Conservation (phyloP, 2,797 vertebrate species). For the Peromyscus eremicus region DNA sequence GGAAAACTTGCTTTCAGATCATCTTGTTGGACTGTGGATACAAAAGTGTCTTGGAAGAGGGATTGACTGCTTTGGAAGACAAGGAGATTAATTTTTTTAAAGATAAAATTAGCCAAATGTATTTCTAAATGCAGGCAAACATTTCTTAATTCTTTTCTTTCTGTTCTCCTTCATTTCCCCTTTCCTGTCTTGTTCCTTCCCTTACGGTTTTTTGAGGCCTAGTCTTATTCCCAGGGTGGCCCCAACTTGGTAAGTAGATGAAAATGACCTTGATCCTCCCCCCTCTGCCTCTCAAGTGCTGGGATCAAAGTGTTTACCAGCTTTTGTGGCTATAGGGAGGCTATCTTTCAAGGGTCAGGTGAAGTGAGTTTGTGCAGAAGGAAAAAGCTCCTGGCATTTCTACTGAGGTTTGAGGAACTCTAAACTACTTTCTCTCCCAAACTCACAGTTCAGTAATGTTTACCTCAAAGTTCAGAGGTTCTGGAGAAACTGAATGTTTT, state of each 20-base stretch:
- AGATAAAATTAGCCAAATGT: conserved; percentile 2
- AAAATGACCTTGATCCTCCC: not conserved
- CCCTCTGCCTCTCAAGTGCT: not conserved
- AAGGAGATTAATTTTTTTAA: not conserved
- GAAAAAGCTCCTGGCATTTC: not conserved
- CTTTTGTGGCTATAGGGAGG: not conserved
- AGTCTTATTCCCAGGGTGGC: not conserved
- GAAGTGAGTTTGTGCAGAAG: not conserved
- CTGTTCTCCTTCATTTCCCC: not conserved
- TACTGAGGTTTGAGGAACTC: not conserved
- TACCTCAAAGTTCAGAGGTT: not conserved
- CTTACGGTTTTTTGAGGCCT: not conserved
- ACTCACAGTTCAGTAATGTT: not conserved
- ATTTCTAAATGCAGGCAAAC: not conserved
- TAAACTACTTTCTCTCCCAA: not conserved
- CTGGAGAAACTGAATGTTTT: not conserved
- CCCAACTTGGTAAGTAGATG: not conserved
- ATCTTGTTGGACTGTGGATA: not conserved
- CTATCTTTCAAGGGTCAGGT: not conserved
- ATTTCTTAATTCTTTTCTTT: not conserved
- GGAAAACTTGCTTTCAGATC: not conserved
- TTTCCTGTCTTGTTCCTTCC: not conserved
- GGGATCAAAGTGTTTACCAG: not conserved
- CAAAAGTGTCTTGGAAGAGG: not conserved
- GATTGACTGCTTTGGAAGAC: not conserved